These are phyloP conservation scores for Leptodactylus fallax DNA, from an alignment of 2,797 vertebrate species.

Conservation along the genomic window DNA sequence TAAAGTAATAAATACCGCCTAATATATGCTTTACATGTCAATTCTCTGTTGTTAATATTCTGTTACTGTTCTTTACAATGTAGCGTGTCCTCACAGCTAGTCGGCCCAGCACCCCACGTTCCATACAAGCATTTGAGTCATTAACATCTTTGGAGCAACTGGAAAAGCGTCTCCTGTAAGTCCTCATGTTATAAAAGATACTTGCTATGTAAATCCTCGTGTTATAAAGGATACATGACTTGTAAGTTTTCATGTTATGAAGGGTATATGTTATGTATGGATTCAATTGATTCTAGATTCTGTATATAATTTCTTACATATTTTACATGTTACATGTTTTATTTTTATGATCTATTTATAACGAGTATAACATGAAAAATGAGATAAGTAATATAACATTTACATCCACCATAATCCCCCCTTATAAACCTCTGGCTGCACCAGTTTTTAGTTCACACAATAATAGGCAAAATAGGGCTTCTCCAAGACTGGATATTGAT, in stretches of 20 bases:
- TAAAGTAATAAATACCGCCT: background rate
- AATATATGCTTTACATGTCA: too few relatives aligned
- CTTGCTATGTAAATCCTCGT: too few relatives aligned
- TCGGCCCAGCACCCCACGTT: conserved; percentile 70
- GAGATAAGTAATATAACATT: too few relatives aligned
- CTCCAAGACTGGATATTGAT: too few relatives aligned
- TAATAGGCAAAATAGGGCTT: too few relatives aligned
- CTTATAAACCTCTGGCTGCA: too few relatives aligned
- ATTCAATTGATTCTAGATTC: background rate
- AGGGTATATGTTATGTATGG: background rate
- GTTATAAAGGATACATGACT: too few relatives aligned
- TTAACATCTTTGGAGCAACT: conserved; percentile 75
- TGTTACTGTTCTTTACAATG: background rate
- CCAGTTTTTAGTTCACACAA: too few relatives aligned
- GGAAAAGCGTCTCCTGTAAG: conserved; percentile 83
- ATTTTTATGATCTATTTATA: background rate
- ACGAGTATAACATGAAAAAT: too few relatives aligned
- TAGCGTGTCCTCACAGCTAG: conserved; percentile 40
- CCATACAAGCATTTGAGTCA: conserved; percentile 75
- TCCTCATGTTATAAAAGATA: conserved; percentile 37
- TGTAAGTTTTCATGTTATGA: too few relatives aligned
- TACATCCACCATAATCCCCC: too few relatives aligned
- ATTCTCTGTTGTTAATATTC: background rate
- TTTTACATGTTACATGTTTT: background rate
- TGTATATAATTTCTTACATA: background rate